Percentiles rank a stretch among this genome's conserved stretches.
These are phyloP conservation scores for Sminthurides aquaticus DNA, from an alignment of 2,888 invertebrate genomes.

Conservation along the genomic window DNA sequence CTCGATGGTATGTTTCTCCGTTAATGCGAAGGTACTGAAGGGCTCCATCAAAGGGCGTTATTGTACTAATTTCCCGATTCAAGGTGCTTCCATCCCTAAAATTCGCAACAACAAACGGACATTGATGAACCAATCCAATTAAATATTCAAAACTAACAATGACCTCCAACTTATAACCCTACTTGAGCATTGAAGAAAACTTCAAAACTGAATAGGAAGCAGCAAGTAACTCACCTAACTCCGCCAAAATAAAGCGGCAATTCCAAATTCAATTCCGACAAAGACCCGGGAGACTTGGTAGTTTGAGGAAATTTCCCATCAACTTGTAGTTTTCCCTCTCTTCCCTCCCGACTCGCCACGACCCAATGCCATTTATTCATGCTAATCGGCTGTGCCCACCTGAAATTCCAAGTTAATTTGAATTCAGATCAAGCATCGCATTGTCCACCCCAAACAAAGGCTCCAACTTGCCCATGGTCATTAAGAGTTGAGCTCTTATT, in stretches of 20 bases:
- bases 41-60: conserved; percentile 68
- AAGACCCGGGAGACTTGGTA: conserved; percentile 66
- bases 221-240: conserved; percentile 54
- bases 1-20: conserved; percentile 57
- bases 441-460: too few species aligned
- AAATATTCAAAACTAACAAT: not conserved
- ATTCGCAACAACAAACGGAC: not conserved
- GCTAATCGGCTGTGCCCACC: conserved; percentile 54
- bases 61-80: conserved; percentile 48
- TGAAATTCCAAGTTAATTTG: conserved; percentile 44
- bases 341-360: conserved; percentile 63
- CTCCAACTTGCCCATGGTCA: too few species aligned
- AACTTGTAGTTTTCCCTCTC: conserved; percentile 68
- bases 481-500: too few species aligned
- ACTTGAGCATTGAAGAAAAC: too few species aligned
- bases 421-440: not conserved
- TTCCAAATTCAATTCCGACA: conserved; percentile 74
- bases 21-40: conserved; percentile 75
- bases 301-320: conserved; percentile 65
- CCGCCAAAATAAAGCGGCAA: conserved; percentile 75
- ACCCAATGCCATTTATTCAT: conserved; percentile 75
- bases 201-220: not conserved
- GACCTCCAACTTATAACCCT: too few species aligned
- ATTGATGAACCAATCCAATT: not conserved
- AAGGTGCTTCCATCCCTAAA: conserved; percentile 45